Evolutionary conservation across 30 jellyfish, hydroid and myxozoan species (phyloP), one percentile per base, ranked within the genome.

Genomic region (Mastigias papua): DNA sequence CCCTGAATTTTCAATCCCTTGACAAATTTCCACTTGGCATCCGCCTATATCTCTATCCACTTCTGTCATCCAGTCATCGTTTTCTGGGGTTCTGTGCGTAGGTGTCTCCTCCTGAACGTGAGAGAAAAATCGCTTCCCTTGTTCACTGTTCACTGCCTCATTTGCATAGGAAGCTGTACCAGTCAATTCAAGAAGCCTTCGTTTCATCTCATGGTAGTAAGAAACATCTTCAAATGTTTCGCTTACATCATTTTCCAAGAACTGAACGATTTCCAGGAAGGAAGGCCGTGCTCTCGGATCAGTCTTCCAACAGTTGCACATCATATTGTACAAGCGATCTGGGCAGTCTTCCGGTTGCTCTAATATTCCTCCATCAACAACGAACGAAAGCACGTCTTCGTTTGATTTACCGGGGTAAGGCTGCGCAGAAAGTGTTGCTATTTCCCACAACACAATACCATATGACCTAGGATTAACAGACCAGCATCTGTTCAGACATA

Each of bases 361-460:
- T 37, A 94, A 62, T 27, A 73, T 82, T 19, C 97, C 98, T 30
- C 96, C 94, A 20, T 73, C 93, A 26, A 94, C 62, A 9, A 94
- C 97, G 74, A 94, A 94, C 30, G 84, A 64, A 29, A 94, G 42
- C 8, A 94, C 98, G 46, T 94, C 97, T 64, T 89, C 98, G 57
- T 94, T 88, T 25, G 98, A 89, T 84, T 89, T 89, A 13, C 98
- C 98, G 15, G 96, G 97, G 76, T 94, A 94, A 8, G 98, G 98
- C 80, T 94, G 98, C 13, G 97, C 91, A n/a, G 96, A 97, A 19
- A 94, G 66, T 0, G 98, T 94, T 9, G 96, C 96, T 84, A 94
- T 89, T 79, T 94, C 98, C 98, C 98, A 94, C 66, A 94, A 73
- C 8, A 94, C 98, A 48, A 94, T 96, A n/a, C 98, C 98, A 48